A percentile compares a stretch with the other conserved stretches of the same genome.
These are phyloP conservation scores for Balaenoptera acutorostrata DNA, from an alignment of 2,113 vertebrate genomes.

Conservation along the genomic window DNA sequence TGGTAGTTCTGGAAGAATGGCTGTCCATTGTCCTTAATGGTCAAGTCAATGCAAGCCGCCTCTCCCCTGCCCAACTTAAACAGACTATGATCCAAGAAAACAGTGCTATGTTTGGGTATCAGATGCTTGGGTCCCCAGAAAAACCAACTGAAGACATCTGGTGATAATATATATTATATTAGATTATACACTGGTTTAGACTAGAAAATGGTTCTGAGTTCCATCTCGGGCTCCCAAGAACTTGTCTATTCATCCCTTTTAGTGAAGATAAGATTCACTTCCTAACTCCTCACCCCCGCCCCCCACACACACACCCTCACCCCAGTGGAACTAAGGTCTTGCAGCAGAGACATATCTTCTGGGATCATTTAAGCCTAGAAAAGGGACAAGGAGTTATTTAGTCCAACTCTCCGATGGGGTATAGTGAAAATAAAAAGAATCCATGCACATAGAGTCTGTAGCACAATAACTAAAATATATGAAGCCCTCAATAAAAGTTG, in stretches of 20 bases:
- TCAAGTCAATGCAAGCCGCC: not conserved
- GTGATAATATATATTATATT: not conserved
- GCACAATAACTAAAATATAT: not conserved
- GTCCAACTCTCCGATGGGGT: not conserved
- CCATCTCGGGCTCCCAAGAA: not conserved
- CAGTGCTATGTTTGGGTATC: not conserved
- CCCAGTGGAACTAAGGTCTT: not conserved
- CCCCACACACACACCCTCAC: not conserved
- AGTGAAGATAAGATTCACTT: not conserved
- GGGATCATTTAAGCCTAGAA: not conserved
- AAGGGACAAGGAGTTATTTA: not conserved
- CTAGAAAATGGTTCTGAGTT: not conserved
- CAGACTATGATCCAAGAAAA: not conserved
- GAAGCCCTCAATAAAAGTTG: not conserved
- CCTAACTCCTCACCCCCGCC: not conserved
- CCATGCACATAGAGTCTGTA: not conserved
- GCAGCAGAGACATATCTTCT: not conserved
- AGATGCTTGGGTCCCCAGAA: not conserved
- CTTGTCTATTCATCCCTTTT: not conserved
- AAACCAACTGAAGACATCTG: not conserved
- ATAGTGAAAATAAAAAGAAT: not conserved
- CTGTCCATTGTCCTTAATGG: too few species aligned
- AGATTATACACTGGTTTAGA: not conserved
- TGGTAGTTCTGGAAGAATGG: too few species aligned
- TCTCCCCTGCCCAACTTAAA: not conserved